Conservation (phyloP, 2,888 invertebrate genomes). For the Napeogenes inachia region DNA sequence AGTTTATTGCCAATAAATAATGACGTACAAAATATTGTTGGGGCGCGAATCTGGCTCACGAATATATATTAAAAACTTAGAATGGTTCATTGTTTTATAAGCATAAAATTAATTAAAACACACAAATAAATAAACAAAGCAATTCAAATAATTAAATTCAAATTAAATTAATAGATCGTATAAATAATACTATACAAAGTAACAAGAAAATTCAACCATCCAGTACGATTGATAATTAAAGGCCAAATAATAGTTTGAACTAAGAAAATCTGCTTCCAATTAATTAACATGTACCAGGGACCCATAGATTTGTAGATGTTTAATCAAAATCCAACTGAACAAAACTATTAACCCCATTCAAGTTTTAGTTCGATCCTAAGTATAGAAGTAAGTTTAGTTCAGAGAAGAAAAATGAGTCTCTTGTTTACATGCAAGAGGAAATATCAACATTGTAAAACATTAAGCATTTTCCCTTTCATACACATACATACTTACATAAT, state of each 20-base stretch:
- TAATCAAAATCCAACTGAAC: not conserved
- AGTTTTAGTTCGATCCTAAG: no score
- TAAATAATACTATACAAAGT: not conserved
- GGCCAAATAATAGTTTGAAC: not conserved
- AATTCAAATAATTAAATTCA: not conserved
- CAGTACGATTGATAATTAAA: conserved; percentile 29
- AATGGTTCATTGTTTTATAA: no score
- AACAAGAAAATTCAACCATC: conserved; percentile 4
- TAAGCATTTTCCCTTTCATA: conserved; percentile 9
- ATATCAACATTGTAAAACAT: conserved; percentile 13
- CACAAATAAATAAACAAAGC: not conserved
- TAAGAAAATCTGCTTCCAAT: not conserved
- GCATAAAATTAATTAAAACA: not conserved
- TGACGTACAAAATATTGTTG: not conserved
- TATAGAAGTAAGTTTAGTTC: not conserved
- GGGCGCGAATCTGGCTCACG: no score
- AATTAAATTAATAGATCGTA: not conserved
- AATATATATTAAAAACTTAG: no score
- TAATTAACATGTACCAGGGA: not conserved
- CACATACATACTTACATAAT: conserved; percentile 61
- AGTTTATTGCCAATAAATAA: conserved; percentile 19
- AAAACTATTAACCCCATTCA: no score
- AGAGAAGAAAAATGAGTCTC: conserved; percentile 14
- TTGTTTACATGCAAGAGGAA: not conserved
- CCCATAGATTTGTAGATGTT: no score